phyloP scores from a whole-genome alignment of 2,797 vertebrate genomes.

The Parambassis ranga region DNA sequence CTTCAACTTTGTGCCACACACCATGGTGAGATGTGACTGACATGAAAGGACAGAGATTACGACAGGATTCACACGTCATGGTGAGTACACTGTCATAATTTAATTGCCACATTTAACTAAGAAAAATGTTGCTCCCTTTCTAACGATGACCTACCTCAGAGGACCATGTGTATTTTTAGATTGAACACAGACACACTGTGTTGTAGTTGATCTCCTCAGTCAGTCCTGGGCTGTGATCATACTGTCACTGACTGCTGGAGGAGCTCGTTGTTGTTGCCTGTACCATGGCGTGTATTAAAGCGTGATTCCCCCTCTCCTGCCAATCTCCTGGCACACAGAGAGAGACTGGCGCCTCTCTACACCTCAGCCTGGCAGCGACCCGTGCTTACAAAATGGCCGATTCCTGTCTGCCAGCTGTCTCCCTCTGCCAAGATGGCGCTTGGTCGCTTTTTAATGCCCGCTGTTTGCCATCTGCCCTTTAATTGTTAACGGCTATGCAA shows the following conservation, averaged over 20 bases:
- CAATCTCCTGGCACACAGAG: conserved; percentile 71
- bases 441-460: conserved; percentile 64
- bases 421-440: conserved; percentile 81
- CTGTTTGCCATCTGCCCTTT: conserved; percentile 80
- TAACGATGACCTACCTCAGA: conserved; percentile 29
- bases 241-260: conserved; percentile 55
- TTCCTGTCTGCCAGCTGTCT: conserved; percentile 80
- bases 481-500: conserved; percentile 80
- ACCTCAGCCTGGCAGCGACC: conserved; percentile 76
- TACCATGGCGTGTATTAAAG: conserved; percentile 66
- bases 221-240: conserved; percentile 58
- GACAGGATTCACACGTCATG: not conserved
- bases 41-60: conserved; percentile 8
- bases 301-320: conserved; percentile 55
- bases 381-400: conserved; percentile 83
- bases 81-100: conserved; percentile 57
- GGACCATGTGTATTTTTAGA: conserved; percentile 32
- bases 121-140: not conserved
- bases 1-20: not conserved
- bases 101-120: not conserved
- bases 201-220: conserved; percentile 54
- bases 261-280: conserved; percentile 58
- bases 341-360: conserved; percentile 62
- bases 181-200: conserved; percentile 19
- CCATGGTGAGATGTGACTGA: conserved; percentile 12